Evolutionary conservation across 23 tunicate genomes (phyloP).

Genomic region (Halocynthia roretzi): DNA sequence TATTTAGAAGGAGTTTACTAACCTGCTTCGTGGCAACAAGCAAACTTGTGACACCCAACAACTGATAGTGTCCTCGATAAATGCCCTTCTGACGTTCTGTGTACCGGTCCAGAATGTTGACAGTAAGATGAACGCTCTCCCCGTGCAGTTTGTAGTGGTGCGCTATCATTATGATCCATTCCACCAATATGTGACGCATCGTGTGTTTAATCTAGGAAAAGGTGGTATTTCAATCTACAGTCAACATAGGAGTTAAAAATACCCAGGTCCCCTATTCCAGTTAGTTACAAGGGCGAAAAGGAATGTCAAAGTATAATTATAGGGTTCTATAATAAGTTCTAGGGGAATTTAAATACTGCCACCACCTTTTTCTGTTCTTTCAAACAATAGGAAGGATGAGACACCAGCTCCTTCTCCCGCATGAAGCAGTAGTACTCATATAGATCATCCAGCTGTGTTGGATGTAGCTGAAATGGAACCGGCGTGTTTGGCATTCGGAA

Average conservation of each 20-base stretch:
- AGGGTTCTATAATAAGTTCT: no score
- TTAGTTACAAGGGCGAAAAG: no score
- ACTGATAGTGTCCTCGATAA: conserved; percentile 6
- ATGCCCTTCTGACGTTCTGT: conserved; percentile 17
- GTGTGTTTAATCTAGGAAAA: not conserved
- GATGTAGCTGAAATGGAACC: conserved; percentile 23
- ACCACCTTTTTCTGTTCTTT: conserved; percentile 4
- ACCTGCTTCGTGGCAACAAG: conserved; percentile 22
- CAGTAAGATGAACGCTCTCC: conserved; percentile 8
- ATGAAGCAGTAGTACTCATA: conserved; percentile 11
- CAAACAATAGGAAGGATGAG: conserved; percentile 9
- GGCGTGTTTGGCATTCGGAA: no score
- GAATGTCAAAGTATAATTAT: no score
- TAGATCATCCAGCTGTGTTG: conserved; percentile 4
- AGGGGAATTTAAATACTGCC: no score
- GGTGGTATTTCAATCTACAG: not conserved
- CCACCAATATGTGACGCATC: conserved; percentile 14
- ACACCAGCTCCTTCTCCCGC: conserved; percentile 11
- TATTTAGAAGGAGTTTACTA: not conserved
- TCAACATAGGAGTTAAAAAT: no score
- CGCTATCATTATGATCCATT: conserved; percentile 12
- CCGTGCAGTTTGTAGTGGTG: conserved; percentile 19
- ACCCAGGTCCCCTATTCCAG: no score
- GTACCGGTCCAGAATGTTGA: conserved; percentile 24
- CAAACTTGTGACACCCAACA: conserved; percentile 18